Evolutionary conservation across 2,797 vertebrate species (phyloP), one percentile per base, ranked within the genome.

Genomic region (Myotis daubentonii): DNA sequence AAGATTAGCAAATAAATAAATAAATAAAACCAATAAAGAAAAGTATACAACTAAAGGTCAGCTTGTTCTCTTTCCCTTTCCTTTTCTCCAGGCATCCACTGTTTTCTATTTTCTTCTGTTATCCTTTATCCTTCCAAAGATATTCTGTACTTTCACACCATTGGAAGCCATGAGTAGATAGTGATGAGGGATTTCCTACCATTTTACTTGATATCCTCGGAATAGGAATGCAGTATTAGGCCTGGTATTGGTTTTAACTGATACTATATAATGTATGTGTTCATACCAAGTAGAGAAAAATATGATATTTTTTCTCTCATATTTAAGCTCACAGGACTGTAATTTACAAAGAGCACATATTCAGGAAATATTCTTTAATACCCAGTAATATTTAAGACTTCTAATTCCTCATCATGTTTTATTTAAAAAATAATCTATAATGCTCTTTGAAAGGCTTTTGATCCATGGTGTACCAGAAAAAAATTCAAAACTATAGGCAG

Each of bases 381-480:
- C 8, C 5, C 57, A 86, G 0, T 92, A 12, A 79, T 92, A 70
- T 75, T 88, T 86, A 86, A 74, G 12, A 51, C 66, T 86, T 95
- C 41, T 94, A 90, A 81, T 88, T 91, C 20, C 53, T 87, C 55
- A 33, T 89, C 51, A 76, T 88, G 28, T 85, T 94, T 94, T 33
- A 94, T 72, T 96, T 76, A 10, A 88, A 88, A 94, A 84, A 81
- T 80, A 88, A 83, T 66, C 8, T 95, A 7, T 86, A 91, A 89
- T 70, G 49, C 16, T 95, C 8, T 82, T 96, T 95, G 44, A 22
- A 94, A 97, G 78, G 22, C 5, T 97, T 96, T 96, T 93, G 62
- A 86, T 92, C 23, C 47, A 44, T 70, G 44, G 23, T 96, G n/a
- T 95, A 87, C 11, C 86, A 81, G 89, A 95, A 96, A 94, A 95